phyloP scores from a whole-genome alignment of 1,140 invertebrate species.

The Leptinotarsa defecta region DNA sequence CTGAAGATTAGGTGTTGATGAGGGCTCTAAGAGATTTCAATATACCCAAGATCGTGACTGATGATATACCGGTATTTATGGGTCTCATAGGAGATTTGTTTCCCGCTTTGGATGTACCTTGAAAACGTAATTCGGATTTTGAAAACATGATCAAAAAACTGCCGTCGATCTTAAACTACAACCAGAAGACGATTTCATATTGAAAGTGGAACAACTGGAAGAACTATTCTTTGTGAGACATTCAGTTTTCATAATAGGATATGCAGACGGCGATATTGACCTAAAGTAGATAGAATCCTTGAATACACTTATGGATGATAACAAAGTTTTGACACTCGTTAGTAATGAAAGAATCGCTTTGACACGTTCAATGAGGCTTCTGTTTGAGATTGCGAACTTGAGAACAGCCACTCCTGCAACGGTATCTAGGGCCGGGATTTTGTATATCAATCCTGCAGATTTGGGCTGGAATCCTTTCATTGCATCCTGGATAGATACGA shows the following conservation, averaged over 20 bases:
- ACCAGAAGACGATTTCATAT: conserved; percentile 87
- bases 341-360: conserved; percentile 94
- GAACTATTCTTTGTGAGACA: conserved; percentile 92
- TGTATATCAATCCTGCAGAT: conserved; percentile 91
- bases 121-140: conserved; percentile 81
- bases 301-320: conserved; percentile 87
- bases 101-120: conserved; percentile 85
- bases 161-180: conserved; percentile 84
- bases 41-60: conserved; percentile 89
- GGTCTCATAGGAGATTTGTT: conserved; percentile 89
- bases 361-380: conserved; percentile 85
- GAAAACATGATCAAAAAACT: conserved; percentile 79
- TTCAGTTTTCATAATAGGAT: conserved; percentile 91
- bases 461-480: conserved; percentile 97
- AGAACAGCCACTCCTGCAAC: conserved; percentile 94
- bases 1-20: conserved; percentile 81
- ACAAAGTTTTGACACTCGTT: conserved; percentile 87
- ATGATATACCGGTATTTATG: conserved; percentile 88
- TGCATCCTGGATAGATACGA: conserved; percentile 89
- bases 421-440: conserved; percentile 88
- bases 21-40: conserved; percentile 90
- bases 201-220: conserved; percentile 88
- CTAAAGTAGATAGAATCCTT: conserved; percentile 97
- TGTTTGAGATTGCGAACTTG: conserved; percentile 94
- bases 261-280: conserved; percentile 94